Evolutionary conservation across 2,888 invertebrate genomes (phyloP), one percentile per base, ranked within the genome.

Genomic region (Caenorhabditis afra): DNA sequence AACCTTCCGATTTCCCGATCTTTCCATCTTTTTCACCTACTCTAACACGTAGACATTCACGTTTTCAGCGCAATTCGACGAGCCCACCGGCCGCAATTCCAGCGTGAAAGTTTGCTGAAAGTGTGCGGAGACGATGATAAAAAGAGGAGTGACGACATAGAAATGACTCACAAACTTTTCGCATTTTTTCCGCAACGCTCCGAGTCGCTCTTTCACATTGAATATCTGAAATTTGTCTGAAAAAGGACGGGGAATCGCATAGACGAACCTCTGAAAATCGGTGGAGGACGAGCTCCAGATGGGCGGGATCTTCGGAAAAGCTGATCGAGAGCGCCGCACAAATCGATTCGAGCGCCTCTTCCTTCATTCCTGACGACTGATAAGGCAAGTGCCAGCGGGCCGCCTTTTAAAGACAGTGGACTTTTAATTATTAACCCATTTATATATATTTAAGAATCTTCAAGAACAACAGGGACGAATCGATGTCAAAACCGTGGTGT

Each of bases 311-410:
- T 37, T 73, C 73, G 3, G 29, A 37, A 20, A 73, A 79, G 45
- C 67, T 79, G 23, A 79, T 73, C 8, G 67, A 79, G 14, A 79
- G 58, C 14, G 79, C 79, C 0, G 79, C 67, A 58, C 62, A 79
- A 49, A 73, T 67, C 73, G 79, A 67, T 73, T 79, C 79, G 23
- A 79, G 52, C 35, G 79, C 57, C 50, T 79, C 79, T 52, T 79
- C 67, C 22, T 62, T 79, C 79, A 79, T 79, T 73, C 53, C 18
- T 29, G 45, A 0, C 62, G 23, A 35, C 57, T 57, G 57, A 57
- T 57, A 57, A 57, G 14, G n/a, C n/a, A n/a, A 41, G 41, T 22
- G 12, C 12, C 41, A 22, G 14, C 41, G 57, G 57, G 53, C 10
- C 53, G 35, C 18, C 18, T 35, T 35, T 53, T 53, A 35, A 35